Base-by-base conservation (phyloP, 2,113 vertebrate species). In the Stomatorhinus ivindoensis region DNA sequence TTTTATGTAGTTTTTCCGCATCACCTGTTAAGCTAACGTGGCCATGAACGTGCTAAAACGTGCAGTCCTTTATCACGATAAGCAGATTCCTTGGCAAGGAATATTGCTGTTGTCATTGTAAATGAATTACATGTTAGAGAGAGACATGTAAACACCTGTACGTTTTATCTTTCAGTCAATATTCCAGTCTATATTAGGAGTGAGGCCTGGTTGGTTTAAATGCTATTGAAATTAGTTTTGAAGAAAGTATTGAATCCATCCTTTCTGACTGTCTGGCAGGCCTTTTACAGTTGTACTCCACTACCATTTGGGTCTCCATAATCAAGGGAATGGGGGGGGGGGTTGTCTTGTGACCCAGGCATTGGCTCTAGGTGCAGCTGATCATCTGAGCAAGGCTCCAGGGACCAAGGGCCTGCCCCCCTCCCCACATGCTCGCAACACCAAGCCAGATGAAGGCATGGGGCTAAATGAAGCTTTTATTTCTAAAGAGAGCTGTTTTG, bases 331-430 rank as follows among this genome's bases (percentile, higher is more conserved):
- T 87, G 90, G 47, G 92, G 89, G 93, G 48, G 85, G 48, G 5
- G 50, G 85, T 92, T 91, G 91, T 96, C 96, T 96, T 96, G 96
- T 96, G 96, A 96, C 95, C 94, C 90, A 89, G 90, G 91, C 94
- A 86, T 91, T 91, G 86, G 87, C 58, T 85, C 87, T 76, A 88
- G 87, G 93, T 95, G 93, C 92, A 93, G 91, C 93, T 91, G 93
- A 95, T 96, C 95, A 95, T 96, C 95, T 95, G 94, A 96, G 93
- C 91, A 55, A 58, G 90, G 89, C 92, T 91, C 90, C 89, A 51
- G 76, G 76, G 51, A 35, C 76, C 35, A 46, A 55, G 24, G 6
- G 21, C 83, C 39, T 83, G 69, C 76, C 76, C 51, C 61, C 61
- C 53, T 21, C 48, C 85, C 50, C 47, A 7, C 27, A 50, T 50